Conservation (phyloP, 2,888 invertebrate species). For the Drosophila anceps region DNA sequence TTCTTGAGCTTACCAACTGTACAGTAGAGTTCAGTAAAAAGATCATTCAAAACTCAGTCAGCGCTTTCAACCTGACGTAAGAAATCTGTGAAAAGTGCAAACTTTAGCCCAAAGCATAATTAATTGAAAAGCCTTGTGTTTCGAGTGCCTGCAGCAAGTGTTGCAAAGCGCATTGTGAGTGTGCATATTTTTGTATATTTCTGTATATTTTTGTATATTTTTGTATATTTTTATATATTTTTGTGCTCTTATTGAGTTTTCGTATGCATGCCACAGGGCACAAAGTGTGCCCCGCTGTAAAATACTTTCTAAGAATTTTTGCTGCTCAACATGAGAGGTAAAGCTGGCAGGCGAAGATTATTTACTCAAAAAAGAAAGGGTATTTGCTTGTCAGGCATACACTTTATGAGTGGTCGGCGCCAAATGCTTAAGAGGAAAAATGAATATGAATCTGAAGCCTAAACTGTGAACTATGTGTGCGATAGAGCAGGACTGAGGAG, state of each 20-base stretch:
- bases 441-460: constrained; percentile 7
- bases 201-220: too few species aligned
- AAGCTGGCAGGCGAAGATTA: too few species aligned
- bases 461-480: not conserved
- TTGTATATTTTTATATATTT: too few species aligned
- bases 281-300: not conserved
- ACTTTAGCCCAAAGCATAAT: not conserved
- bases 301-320: too few species aligned
- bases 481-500: too few species aligned
- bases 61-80: not conserved
- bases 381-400: not conserved
- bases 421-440: not conserved
- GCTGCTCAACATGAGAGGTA: too few species aligned
- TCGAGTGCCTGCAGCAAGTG: not conserved
- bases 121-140: constrained; percentile 1
- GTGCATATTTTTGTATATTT: not conserved
- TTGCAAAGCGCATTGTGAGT: not conserved
- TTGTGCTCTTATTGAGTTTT: not conserved
- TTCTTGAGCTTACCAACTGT: not conserved
- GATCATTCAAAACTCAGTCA: not conserved
- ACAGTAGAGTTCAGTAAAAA: not conserved
- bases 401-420: not conserved
- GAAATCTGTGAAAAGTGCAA: not conserved
- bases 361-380: not conserved
- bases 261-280: not conserved